Evolutionary conservation across 2,113 vertebrate species (phyloP), one percentile per base, ranked within the genome.

Genomic region (Camelus dromedarius): DNA sequence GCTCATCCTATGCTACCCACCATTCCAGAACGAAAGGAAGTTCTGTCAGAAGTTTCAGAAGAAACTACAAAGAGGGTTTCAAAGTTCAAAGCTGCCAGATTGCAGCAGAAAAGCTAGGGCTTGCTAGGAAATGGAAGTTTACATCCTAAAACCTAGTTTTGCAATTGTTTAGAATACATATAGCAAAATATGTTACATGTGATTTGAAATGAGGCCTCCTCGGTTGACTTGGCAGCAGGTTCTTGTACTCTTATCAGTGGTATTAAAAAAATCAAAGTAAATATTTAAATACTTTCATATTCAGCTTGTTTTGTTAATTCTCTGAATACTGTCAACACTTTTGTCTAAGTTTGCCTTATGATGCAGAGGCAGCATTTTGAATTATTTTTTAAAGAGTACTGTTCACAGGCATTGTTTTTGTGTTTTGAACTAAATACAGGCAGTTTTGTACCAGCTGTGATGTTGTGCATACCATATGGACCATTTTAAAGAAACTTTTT

Each of bases 11-110:
- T 98, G 22, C 98, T 99, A 93, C 99, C 99, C 3, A 99, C 99
- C 81, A 99, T 99, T 84, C 99, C 98, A 67, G 99, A 99, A 98
- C 98, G 99, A 91, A 99, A 99, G 97, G 99, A 99, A 94, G 95
- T 99, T 97, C 75, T 91, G n/a, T 97, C 98, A 0, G 99, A 99
- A 20, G 82, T 95, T 1, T 93, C 99, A 1, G 98, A 99, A 81
- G 99, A 99, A 73, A 96, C 98, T 16, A 58, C 97, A 0, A 99
- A 98, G 97, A 98, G 99, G 89, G 98, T 99, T 97, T 99, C 99
- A 1, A 99, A 99, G 97, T 99, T 99, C 98, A 99, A 99, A 99
- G 99, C 99, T 97, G 98, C 99, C 98, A 98, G 99, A 95, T 97
- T 99, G 98, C 99, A 99, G 24, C 98, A 99, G 97, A 99, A 98